Evolutionary conservation across 2,797 vertebrate genomes (phyloP), one percentile per base, ranked within the genome.

Genomic region (Hyperoplus immaculatus): DNA sequence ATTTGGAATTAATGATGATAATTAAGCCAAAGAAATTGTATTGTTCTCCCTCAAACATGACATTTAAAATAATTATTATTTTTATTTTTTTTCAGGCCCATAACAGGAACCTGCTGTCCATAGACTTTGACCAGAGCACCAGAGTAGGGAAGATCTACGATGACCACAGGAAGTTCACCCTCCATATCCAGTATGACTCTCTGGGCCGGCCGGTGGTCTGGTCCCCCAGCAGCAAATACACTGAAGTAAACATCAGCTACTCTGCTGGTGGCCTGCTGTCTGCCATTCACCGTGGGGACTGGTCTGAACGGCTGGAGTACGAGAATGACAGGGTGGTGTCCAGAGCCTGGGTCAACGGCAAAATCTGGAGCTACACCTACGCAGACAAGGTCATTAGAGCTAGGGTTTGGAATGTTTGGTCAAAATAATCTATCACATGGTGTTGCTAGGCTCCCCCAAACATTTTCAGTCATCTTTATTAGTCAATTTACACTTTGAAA

Each of bases 361-460:
- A 98, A 95, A 99, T 98, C 93, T 99, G 98, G 98, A 99, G 96
- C 93, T 99, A 99, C 94, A 98, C 97, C 0, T 99, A 98, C 43
- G 94, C 97, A 81, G 98, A 99, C 94, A 97, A 96, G 29, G 29
- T 29, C 29, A 29, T 29, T 29, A 29, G 29, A 29, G 29, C 29
- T 29, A 29, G 29, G 29, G 29, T 29, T 29, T 29, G 29, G 29
- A 29, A 29, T 29, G 29, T 29, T 29, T 29, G 29, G 29, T 29
- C 29, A 29, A 29, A 3, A 29, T 29, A 29, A 29, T 29, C 29
- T 29, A 29, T 29, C 29, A 29, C 29, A 29, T 29, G 29, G 29
- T 29, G 29, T 3, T 29, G 29, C 29, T 29, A 29, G 29, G 29
- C 21, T 21, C 21, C 21, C 21, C 1, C 21, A 21, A 21, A 21